Evolutionary conservation across 2,888 invertebrate species (phyloP), one percentile per base, ranked within the genome.

Genomic region (Drosophila putrida): DNA sequence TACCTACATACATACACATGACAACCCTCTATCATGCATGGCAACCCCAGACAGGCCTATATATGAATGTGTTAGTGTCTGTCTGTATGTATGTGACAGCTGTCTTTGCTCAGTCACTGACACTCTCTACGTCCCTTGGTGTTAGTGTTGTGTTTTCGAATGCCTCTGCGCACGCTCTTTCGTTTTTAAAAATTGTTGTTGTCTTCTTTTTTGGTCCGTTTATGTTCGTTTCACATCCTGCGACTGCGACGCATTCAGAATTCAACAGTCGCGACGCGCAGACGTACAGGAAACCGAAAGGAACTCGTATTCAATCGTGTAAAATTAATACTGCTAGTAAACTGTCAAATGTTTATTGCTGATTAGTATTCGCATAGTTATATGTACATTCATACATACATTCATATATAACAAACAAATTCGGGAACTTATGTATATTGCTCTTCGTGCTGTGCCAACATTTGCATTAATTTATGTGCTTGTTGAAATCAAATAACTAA

Each of bases 121-220:
- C n/a, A 4, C 36, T 6, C 11, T 36, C 11, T 47, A 31, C 35
- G 31, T 60, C 33, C 13, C 25, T 8, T 61, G 47, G 20, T 44
- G 43, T 27, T 6, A 51, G 74, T 33, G 66, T 38, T 53, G 57
- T 33, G 28, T 76, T 75, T 59, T 66, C 54, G 63, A 60, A 67
- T 78, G 71, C 61, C 72, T 65, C 62, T 85, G 80, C 85, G 75
- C 75, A 81, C 80, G 76, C 71, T 82, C 73, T 71, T 86, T 89
- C 86, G 78, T 68, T 28, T 31, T 6, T 55, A 20, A 65, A 68
- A 70, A 69, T 71, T 68, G 53, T 53, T 55, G 36, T 25, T 39
- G 41, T 33, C 3, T 35, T 41, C n/a, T 27, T 61, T 54, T 35
- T 51, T 33, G 54, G 39, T 50, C 25, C 20, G 38, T 11, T 31